Evolutionary conservation across 2,113 vertebrate genomes (phyloP).

Genomic region (Speoplatyrhinus poulsoni): DNA sequence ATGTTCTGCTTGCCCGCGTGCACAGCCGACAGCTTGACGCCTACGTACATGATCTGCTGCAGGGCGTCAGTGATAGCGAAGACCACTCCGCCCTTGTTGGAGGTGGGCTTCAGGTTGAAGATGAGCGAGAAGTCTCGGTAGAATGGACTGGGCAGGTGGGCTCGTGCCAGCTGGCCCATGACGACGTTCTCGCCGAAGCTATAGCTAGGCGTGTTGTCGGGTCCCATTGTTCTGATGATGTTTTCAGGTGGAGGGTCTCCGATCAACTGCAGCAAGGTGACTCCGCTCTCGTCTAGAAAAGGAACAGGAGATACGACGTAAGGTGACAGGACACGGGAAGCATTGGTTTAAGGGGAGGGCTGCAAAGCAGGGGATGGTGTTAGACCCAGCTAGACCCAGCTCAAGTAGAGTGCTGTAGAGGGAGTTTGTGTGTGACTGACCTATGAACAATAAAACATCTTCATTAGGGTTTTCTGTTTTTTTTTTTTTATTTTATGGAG

Average conservation of each 20-base stretch:
- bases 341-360: slow-evolving; percentile 37
- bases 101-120: slow-evolving; percentile 83
- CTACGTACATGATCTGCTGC: slow-evolving; percentile 83
- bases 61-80: slow-evolving; percentile 85
- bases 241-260: slow-evolving; percentile 83
- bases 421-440: slow-evolving; percentile 17
- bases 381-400: slow-evolving; percentile 41
- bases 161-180: slow-evolving; percentile 83
- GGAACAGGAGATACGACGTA: slow-evolving; percentile 49
- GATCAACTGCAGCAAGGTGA: slow-evolving; percentile 87
- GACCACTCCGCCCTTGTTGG: slow-evolving; percentile 75
- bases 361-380: slow-evolving; percentile 54
- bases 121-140: slow-evolving; percentile 88
- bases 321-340: slow-evolving; percentile 16
- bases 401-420: slow-evolving; percentile 28
- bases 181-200: slow-evolving; percentile 80
- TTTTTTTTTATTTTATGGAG: not conserved
- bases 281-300: slow-evolving; percentile 75
- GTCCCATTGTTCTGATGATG: slow-evolving; percentile 74
- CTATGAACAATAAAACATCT: not conserved
- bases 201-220: slow-evolving; percentile 76
- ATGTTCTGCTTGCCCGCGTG: slow-evolving; percentile 75
- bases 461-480: not conserved
- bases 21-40: slow-evolving; percentile 83
- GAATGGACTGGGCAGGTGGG: slow-evolving; percentile 84